A percentile compares a stretch with the other conserved stretches of the same genome.
phyloP scores from a whole-genome alignment of 2,888 invertebrate genomes.

The Drosophila lacicola region DNA sequence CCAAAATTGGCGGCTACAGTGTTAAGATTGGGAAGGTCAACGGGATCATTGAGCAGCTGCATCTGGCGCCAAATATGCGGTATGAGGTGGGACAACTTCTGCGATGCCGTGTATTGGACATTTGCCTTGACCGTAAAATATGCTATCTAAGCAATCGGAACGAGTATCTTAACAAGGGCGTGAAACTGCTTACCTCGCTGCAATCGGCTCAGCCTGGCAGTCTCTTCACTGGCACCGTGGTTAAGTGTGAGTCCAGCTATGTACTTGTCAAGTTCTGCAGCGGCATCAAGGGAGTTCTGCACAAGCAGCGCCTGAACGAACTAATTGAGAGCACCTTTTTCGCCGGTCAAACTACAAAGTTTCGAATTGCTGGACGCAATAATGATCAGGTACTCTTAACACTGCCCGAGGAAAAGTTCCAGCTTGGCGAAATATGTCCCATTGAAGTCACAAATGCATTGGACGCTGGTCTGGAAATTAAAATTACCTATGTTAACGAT shows the following conservation, averaged over 20 bases:
- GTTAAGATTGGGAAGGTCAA: conserved; percentile 86
- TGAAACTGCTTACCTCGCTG: conserved; percentile 86
- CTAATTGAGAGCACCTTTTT: conserved; percentile 67
- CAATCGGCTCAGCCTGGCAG: conserved; percentile 86
- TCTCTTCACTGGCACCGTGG: conserved; percentile 81
- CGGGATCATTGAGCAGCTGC: conserved; percentile 87
- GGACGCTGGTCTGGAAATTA: conserved; percentile 84
- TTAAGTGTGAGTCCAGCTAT: conserved; percentile 73
- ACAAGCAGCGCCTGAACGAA: conserved; percentile 64
- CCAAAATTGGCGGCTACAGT: conserved; percentile 86
- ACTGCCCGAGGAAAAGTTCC: conserved; percentile 78
- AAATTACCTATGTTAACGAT: conserved; percentile 62
- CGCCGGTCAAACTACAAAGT: conserved; percentile 82
- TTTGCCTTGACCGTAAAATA: conserved; percentile 85
- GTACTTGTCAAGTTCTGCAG: conserved; percentile 84
- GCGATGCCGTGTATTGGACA: conserved; percentile 87
- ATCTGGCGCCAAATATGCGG: conserved; percentile 86
- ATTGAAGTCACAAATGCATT: conserved; percentile 74
- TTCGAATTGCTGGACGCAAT: conserved; percentile 73
- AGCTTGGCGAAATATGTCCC: conserved; percentile 81
- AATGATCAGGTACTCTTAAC: conserved; percentile 76
- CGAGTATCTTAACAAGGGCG: conserved; percentile 87
- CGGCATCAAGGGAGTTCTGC: conserved; percentile 84
- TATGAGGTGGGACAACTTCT: conserved; percentile 87
- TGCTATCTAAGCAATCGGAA: conserved; percentile 89